These are phyloP conservation scores for Onychomys arenicola DNA, from an alignment of 2,797 vertebrate genomes.

Conservation along the genomic window DNA sequence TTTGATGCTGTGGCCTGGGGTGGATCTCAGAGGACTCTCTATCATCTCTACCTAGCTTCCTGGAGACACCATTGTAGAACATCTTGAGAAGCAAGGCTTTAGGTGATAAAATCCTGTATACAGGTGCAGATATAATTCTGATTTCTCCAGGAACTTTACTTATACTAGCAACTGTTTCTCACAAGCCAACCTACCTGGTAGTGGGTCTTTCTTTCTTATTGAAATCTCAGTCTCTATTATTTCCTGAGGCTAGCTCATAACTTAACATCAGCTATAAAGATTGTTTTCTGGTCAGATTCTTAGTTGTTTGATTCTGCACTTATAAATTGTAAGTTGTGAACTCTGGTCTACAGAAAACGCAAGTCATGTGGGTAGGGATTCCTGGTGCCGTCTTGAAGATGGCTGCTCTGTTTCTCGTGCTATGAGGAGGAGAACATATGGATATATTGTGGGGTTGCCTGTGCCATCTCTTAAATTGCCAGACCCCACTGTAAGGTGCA, in stretches of 20 bases:
- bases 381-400: conserved; percentile 54
- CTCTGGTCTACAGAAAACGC: conserved; percentile 50
- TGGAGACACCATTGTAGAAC: rapidly evolving
- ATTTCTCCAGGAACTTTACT: neutral
- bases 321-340: neutral
- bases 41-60: neutral
- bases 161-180: neutral
- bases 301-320: neutral
- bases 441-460: conserved; percentile 52
- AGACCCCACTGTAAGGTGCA: conserved; percentile 52
- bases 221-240: neutral
- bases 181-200: rapidly evolving
- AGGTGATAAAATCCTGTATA: neutral
- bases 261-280: neutral
- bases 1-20: neutral
- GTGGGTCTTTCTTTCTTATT: neutral
- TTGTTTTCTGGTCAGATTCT: neutral
- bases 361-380: neutral
- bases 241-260: neutral
- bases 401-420: conserved; percentile 45
- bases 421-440: conserved; percentile 71
- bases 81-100: neutral
- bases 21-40: neutral
- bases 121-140: too few relatives aligned
- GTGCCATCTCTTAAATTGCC: conserved; percentile 69